These are phyloP conservation scores for Dicyrtoma fusca DNA, from an alignment of 2,888 invertebrate genomes.

Conservation along the genomic window DNA sequence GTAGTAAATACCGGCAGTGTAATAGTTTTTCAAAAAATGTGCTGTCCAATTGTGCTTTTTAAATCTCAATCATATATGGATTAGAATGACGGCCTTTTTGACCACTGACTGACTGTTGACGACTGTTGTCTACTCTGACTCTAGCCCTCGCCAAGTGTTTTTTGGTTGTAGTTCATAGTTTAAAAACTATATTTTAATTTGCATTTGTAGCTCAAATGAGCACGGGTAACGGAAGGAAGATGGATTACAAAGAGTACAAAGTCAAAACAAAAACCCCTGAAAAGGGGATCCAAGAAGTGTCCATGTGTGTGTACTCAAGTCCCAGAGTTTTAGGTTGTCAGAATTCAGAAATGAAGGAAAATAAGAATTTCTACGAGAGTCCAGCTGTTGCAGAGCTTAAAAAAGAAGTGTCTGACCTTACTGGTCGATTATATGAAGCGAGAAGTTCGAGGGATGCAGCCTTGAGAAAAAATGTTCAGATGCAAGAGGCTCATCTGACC, in stretches of 20 bases:
- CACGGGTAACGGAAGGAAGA: too few species aligned
- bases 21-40: too few species aligned
- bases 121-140: too few species aligned
- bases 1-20: too few species aligned
- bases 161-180: too few species aligned
- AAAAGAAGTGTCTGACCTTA: constrained; percentile 32
- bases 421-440: constrained; percentile 26
- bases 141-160: too few species aligned
- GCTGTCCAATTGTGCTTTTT: too few species aligned
- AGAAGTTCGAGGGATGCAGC: constrained; percentile 33
- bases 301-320: constrained; percentile 8
- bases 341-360: constrained; percentile 28
- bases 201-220: too few species aligned
- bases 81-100: too few species aligned
- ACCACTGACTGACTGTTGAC: too few species aligned
- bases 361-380: constrained; percentile 12
- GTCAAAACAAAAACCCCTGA: constrained; percentile 2
- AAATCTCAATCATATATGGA: too few species aligned
- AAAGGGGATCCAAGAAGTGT: constrained; percentile 24
- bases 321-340: not conserved
- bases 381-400: constrained; percentile 5
- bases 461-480: constrained; percentile 28
- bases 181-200: too few species aligned
- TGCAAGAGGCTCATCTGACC: constrained; percentile 30
- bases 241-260: not conserved